Evolutionary conservation across 2,888 invertebrate genomes (phyloP).

Genomic region (Cryptus viduatorius): DNA sequence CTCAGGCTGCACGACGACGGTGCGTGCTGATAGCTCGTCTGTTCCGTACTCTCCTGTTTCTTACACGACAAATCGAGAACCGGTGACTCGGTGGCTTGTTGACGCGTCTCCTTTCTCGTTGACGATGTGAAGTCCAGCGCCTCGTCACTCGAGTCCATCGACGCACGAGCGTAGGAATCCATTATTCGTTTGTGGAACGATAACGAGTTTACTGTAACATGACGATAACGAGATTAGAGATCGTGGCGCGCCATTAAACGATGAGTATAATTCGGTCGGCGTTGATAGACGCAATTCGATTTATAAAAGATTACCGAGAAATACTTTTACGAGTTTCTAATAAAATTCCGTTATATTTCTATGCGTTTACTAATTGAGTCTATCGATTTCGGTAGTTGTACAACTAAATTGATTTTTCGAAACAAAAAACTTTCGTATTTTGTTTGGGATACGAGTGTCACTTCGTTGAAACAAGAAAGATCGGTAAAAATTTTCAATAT

Average conservation of each 20-base stretch:
- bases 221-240: not conserved
- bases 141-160: constrained; percentile 53
- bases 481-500: not conserved
- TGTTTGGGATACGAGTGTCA: not conserved
- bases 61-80: constrained; percentile 80
- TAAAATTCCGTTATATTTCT: not conserved
- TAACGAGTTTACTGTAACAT: constrained; percentile 29
- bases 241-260: not conserved
- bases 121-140: constrained; percentile 71
- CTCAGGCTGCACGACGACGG: constrained; percentile 59
- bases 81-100: constrained; percentile 67
- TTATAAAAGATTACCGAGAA: not conserved
- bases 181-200: constrained; percentile 34
- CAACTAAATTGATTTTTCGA: not conserved
- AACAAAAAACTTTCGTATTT: not conserved
- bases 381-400: not conserved
- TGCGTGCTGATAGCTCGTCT: not conserved
- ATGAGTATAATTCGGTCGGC: not conserved
- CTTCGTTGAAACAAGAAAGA: not conserved
- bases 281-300: not conserved
- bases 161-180: constrained; percentile 56
- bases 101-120: constrained; percentile 20
- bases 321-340: not conserved
- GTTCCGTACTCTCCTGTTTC: constrained; percentile 55
- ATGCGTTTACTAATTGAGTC: not conserved